Percentiles rank a stretch among this genome's conserved stretches.
phyloP scores from a whole-genome alignment of 2,797 vertebrate genomes.

The Hemitrygon akajei region DNA sequence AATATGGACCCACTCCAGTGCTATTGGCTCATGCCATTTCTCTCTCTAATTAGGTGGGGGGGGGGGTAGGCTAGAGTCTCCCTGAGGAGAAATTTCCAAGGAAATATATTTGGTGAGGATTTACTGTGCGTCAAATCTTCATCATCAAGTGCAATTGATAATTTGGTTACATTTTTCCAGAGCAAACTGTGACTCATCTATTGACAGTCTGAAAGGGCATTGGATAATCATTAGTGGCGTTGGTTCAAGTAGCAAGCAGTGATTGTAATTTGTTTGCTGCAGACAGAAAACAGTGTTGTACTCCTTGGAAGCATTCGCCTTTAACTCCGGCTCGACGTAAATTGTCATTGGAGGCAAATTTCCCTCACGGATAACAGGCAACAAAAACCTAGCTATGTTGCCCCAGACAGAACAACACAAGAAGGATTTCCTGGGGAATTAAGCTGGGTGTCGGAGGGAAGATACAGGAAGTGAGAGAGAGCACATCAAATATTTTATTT shows the following conservation, averaged over 20 bases:
- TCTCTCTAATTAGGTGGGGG: neutral
- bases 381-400: no score
- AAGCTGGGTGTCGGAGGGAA: neutral
- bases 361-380: neutral
- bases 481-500: neutral
- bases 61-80: neutral
- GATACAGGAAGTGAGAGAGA: neutral
- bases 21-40: neutral
- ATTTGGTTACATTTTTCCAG: slow-evolving; percentile 11
- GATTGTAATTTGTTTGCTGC: neutral
- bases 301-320: neutral
- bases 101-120: neutral
- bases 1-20: neutral
- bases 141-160: neutral
- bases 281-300: neutral
- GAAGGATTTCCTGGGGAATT: neutral
- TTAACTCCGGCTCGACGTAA: neutral
- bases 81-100: neutral
- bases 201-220: slow-evolving; percentile 11
- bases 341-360: neutral
- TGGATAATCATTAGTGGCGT: neutral
- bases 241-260: neutral
- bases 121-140: neutral
- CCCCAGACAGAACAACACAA: neutral
- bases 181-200: neutral